Percentiles rank a stretch among this genome's conserved stretches.
Conservation (phyloP, 2,113 vertebrate species). For the Callocephalon fimbriatum region DNA sequence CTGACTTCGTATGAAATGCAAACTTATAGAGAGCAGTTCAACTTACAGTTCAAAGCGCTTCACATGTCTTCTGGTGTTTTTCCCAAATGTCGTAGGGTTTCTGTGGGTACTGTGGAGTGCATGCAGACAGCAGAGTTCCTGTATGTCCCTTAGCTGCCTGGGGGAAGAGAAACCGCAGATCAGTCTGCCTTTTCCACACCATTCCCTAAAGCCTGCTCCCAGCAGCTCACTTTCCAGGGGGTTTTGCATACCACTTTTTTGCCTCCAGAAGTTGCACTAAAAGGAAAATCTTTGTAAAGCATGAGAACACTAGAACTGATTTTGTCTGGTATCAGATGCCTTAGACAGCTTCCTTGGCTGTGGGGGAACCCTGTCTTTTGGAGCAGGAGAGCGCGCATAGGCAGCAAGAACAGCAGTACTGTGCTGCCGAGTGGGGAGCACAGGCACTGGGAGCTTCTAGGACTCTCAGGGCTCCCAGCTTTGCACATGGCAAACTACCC, state of each 20-base stretch:
- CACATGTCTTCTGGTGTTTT: background rate
- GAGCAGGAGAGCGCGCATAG: rapidly evolving
- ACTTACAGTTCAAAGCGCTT: background rate
- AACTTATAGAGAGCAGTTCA: background rate
- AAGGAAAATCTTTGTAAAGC: background rate
- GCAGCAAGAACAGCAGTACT: rapidly evolving
- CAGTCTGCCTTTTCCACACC: background rate
- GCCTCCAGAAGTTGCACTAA: background rate
- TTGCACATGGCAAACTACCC: rapidly evolving
- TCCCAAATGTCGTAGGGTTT: background rate
- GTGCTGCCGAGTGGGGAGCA: background rate
- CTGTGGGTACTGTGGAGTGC: background rate
- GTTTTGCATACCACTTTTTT: background rate
- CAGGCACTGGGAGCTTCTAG: background rate
- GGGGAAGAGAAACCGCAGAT: background rate
- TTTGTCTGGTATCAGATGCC: background rate
- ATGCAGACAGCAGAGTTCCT: background rate
- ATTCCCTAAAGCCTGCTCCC: background rate
- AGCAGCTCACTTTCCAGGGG: background rate
- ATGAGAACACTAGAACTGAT: background rate
- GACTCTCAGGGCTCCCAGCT: background rate
- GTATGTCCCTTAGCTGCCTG: background rate
- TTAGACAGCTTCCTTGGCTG: background rate
- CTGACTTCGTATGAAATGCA: rapidly evolving
- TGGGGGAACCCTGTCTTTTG: rapidly evolving